These are phyloP conservation scores for Drosophila hawaiiensis DNA, from an alignment of 2,888 invertebrate species.

Conservation along the genomic window DNA sequence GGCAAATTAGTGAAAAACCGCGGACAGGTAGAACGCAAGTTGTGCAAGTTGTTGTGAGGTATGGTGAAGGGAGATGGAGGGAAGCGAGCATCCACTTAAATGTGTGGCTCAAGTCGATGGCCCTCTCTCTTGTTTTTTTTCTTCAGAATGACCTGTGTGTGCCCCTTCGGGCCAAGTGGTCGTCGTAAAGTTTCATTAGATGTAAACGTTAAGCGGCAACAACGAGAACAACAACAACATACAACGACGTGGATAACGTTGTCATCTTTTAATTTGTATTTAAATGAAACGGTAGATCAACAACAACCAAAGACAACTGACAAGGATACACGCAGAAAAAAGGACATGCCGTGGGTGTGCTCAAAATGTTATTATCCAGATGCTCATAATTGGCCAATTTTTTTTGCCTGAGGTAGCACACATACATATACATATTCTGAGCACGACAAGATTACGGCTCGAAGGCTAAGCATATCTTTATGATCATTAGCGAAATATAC, in stretches of 20 bases:
- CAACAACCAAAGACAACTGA: slow-evolving; percentile 31
- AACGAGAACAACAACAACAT: slow-evolving; percentile 35
- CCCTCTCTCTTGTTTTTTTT: slow-evolving; percentile 13
- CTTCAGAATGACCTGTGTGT: slow-evolving; percentile 40
- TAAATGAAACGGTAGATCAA: slow-evolving; percentile 73
- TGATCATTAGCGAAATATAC: slow-evolving; percentile 1
- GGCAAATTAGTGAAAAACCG: slow-evolving; percentile 74
- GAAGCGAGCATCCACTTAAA: slow-evolving; percentile 31
- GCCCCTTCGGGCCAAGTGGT: slow-evolving; percentile 59
- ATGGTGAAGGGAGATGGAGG: neutral
- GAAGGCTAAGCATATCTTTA: slow-evolving; percentile 13
- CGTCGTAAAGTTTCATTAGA: slow-evolving; percentile 76
- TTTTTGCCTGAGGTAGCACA: slow-evolving; percentile 26
- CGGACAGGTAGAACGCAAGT: slow-evolving; percentile 40
- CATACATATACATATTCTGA: neutral
- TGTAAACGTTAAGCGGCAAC: slow-evolving; percentile 64
- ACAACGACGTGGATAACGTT: slow-evolving; percentile 31
- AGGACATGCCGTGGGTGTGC: slow-evolving; percentile 39
- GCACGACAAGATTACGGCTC: neutral
- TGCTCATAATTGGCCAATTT: slow-evolving; percentile 48
- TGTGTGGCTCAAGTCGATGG: slow-evolving; percentile 53
- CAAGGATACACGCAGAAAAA: slow-evolving; percentile 7
- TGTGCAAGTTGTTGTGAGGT: neutral
- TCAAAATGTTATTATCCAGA: slow-evolving; percentile 50
- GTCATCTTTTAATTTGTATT: slow-evolving; percentile 81